These are phyloP conservation scores for Amblyopsis rosae DNA, from an alignment of 2,113 vertebrate species.

Conservation along the genomic window DNA sequence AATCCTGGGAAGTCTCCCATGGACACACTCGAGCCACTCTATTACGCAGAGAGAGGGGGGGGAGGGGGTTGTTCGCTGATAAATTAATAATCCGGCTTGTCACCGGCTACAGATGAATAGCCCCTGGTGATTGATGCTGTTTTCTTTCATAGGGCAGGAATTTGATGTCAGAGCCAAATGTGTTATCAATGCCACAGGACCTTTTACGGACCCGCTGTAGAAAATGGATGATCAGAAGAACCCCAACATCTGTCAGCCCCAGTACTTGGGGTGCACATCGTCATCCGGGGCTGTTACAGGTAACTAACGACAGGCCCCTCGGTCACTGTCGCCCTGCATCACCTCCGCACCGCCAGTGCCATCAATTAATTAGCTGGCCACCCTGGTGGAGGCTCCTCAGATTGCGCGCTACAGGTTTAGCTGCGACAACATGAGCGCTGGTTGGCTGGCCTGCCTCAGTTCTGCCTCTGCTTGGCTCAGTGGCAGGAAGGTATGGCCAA, in stretches of 20 bases:
- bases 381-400: slow-evolving; percentile 43
- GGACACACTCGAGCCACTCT: slow-evolving; percentile 73
- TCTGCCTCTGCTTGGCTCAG: slow-evolving; percentile 23
- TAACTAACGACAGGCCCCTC: slow-evolving; percentile 71
- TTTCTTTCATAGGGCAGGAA: slow-evolving; percentile 94
- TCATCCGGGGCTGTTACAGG: slow-evolving; percentile 92
- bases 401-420: slow-evolving; percentile 28
- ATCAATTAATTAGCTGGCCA: slow-evolving; percentile 69
- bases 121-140: slow-evolving; percentile 85
- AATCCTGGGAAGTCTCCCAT: slow-evolving; percentile 80
- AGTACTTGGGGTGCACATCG: slow-evolving; percentile 86
- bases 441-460: slow-evolving; percentile 30
- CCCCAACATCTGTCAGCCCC: slow-evolving; percentile 87
- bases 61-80: slow-evolving; percentile 78
- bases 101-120: slow-evolving; percentile 81
- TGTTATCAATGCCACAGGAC: slow-evolving; percentile 97
- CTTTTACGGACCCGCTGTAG: slow-evolving; percentile 88
- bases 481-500: background rate
- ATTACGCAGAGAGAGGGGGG: slow-evolving; percentile 65
- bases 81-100: slow-evolving; percentile 83
- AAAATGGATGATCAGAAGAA: slow-evolving; percentile 90
- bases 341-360: slow-evolving; percentile 55
- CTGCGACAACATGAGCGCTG: slow-evolving; percentile 40
- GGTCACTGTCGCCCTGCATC: slow-evolving; percentile 72
- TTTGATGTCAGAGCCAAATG: slow-evolving; percentile 99